Evolutionary conservation across 2,888 invertebrate species (phyloP).

Genomic region (Chydorus sphaericus): DNA sequence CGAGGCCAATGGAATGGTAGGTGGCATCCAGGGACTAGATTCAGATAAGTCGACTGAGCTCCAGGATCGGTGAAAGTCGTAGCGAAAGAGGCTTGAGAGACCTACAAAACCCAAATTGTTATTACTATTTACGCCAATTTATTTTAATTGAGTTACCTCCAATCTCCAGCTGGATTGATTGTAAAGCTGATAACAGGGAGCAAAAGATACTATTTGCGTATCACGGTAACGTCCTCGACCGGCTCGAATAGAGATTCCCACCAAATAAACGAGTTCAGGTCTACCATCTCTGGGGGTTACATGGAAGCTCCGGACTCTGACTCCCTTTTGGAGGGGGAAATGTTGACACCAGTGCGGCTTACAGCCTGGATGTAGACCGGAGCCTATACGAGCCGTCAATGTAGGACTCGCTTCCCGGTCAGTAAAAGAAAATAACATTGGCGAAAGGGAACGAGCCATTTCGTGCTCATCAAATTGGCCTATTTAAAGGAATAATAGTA

Average conservation of each 20-base stretch:
- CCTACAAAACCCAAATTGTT: not conserved
- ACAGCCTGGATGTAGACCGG: conserved; percentile 39
- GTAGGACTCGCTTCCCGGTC: conserved; percentile 74
- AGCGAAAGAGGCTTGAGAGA: conserved; percentile 7
- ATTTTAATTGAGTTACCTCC: not conserved
- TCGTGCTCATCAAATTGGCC: conserved; percentile 90
- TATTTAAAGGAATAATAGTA: conserved; percentile 24
- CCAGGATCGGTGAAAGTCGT: conserved; percentile 41
- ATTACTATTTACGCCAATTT: not conserved
- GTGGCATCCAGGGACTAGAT: conserved; percentile 71
- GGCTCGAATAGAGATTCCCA: conserved; percentile 76
- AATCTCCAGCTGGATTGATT: conserved; percentile 49
- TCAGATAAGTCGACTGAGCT: conserved; percentile 52
- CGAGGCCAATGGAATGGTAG: conserved; percentile 96
- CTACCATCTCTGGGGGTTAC: conserved; percentile 43
- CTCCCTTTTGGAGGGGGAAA: conserved; percentile 68
- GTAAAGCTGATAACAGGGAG: conserved; percentile 83
- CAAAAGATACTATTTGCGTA: conserved; percentile 81
- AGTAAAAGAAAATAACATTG: conserved; percentile 82
- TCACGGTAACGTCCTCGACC: conserved; percentile 79
- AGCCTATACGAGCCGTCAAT: conserved; percentile 56
- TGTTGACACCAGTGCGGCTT: conserved; percentile 66
- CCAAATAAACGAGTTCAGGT: conserved; percentile 58
- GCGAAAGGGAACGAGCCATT: conserved; percentile 77
- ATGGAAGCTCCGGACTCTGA: conserved; percentile 44